Evolutionary conservation across 2,888 invertebrate genomes (phyloP).

Genomic region (Scelioninae gen. 2): DNA sequence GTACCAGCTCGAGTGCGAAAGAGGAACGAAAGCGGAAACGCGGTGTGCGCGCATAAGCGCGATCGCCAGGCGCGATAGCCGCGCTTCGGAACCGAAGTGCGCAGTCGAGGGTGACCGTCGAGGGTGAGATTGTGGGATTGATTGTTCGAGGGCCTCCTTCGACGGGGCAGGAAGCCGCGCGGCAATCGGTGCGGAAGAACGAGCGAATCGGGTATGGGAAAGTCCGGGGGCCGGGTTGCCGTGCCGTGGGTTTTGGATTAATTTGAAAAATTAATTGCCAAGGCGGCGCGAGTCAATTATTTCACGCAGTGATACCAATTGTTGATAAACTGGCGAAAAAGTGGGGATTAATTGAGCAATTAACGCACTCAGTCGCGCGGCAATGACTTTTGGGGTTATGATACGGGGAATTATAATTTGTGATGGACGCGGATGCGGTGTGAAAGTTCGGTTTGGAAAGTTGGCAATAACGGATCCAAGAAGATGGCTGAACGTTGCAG

Average conservation of each 20-base stretch:
- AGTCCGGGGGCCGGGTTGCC: neutral
- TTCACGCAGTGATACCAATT: no score
- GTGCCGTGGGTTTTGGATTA: slow-evolving; percentile 8
- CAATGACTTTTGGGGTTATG: no score
- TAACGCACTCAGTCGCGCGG: no score
- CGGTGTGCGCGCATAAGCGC: slow-evolving; percentile 63
- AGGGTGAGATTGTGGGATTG: slow-evolving; percentile 60
- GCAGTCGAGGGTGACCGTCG: slow-evolving; percentile 64
- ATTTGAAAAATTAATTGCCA: no score
- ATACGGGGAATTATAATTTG: no score
- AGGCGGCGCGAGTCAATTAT: no score
- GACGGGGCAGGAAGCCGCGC: slow-evolving; percentile 21
- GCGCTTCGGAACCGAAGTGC: slow-evolving; percentile 62
- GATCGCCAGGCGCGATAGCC: slow-evolving; percentile 67
- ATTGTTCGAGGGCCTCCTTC: slow-evolving; percentile 53
- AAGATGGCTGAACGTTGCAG: no score
- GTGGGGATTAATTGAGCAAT: no score
- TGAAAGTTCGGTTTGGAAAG: no score
- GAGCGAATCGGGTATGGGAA: slow-evolving; percentile 19
- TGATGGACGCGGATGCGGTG: no score
- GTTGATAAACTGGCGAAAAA: no score
- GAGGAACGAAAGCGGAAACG: slow-evolving; percentile 65
- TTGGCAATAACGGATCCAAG: no score
- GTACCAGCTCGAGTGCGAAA: slow-evolving; percentile 67
- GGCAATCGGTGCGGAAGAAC: slow-evolving; percentile 10